Evolutionary conservation across 1,140 invertebrate species (phyloP), one percentile per base, ranked within the genome.

Genomic region (Drosophila kohkoa): DNA sequence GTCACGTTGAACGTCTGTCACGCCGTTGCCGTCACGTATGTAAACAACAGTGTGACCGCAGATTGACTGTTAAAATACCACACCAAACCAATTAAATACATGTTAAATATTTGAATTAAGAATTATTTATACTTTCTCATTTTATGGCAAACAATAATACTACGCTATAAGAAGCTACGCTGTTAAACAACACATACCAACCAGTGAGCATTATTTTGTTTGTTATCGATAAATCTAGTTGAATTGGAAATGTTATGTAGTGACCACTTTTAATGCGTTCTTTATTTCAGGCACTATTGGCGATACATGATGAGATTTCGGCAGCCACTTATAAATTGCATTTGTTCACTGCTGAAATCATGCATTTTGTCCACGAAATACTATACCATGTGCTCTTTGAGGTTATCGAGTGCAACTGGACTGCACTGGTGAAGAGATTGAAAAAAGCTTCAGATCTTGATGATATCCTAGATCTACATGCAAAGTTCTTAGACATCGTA

Each of bases 301-400:
- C 94, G 75, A 94, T 97, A 81, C 93, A 81, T 1, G 13, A 8
- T 2, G 78, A 83, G 52, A 75, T 92, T 16, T 63, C 66, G 69
- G 66, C 75, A 15, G 70, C 88, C 3, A 64, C 75, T 46, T 91
- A 92, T 58, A 77, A 75, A 28, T 66, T 92, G 1, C 72, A 92
- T 51, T 32, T 92, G 1, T 89, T 92, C 5, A 92, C 92, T 7
- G 96, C 96, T 60, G 98, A 98, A 93, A 98, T 99, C 95, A 95
- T 99, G 38, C 98, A 99, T 91, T 96, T 99, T 81, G 96, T 99
- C 52, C 97, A 98, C 92, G 98, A 99, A 93, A 96, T 99, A 93
- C 97, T 99, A 83, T 99, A 99, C 93, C 99, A 99, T 90, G 97
- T 99, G 89, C 95, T 98, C 59, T 99, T 99, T 92, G 98, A 99